Conservation (phyloP, 1,140 invertebrate genomes). For the Bombus pyrosoma region DNA sequence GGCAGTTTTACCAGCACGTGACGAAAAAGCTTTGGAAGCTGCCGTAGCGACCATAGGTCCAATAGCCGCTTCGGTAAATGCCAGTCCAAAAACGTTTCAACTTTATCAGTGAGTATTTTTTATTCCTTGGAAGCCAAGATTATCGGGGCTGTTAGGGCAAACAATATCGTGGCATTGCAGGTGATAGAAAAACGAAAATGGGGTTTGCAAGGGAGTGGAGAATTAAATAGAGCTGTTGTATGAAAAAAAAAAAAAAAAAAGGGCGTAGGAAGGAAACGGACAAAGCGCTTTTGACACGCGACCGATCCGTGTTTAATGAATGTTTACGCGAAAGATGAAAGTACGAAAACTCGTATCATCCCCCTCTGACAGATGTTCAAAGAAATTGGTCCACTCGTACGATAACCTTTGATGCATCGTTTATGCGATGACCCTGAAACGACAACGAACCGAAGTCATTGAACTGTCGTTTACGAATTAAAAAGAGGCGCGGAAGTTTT, state of each 20-base stretch:
- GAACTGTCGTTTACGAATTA: conserved; percentile 13
- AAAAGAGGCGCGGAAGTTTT: background rate
- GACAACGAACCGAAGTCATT: conserved; percentile 16
- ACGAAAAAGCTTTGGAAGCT: conserved; percentile 87
- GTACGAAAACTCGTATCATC: conserved; percentile 24
- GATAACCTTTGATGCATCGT: conserved; percentile 54
- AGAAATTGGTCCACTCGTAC: conserved; percentile 46
- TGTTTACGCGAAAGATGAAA: conserved; percentile 44
- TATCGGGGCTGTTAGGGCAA: too few species aligned
- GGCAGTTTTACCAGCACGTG: conserved; percentile 86
- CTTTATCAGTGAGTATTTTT: conserved; percentile 86
- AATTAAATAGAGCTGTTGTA: background rate
- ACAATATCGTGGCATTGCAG: too few species aligned
- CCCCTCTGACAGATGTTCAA: conserved; percentile 30
- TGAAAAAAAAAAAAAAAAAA: background rate
- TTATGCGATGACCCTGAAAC: conserved; percentile 33
- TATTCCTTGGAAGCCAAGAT: background rate
- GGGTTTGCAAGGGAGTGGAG: fast-evolving
- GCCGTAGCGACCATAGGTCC: conserved; percentile 88
- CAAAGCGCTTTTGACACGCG: background rate
- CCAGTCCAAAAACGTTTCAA: conserved; percentile 89
- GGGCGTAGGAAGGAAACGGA: background rate
- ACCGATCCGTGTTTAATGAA: conserved; percentile 14
- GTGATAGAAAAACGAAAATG: background rate
- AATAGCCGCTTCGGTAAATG: conserved; percentile 89